Percentiles rank a stretch among this genome's conserved stretches.
These are phyloP conservation scores for Drosophila prolongata DNA, from an alignment of 2,888 invertebrate species.

Conservation along the genomic window DNA sequence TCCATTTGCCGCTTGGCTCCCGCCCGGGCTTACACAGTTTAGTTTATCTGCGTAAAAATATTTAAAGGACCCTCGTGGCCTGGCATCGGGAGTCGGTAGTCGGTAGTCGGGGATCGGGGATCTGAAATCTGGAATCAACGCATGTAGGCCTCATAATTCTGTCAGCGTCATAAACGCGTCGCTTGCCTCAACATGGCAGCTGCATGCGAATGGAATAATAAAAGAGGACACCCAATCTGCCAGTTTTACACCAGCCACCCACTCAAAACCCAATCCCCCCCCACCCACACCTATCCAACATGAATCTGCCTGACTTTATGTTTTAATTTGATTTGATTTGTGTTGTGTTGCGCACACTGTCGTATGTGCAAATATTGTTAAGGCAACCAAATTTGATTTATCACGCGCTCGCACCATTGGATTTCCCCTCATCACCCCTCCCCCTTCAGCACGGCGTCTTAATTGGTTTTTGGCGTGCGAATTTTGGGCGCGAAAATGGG, in stretches of 20 bases:
- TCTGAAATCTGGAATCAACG: conserved; percentile 67
- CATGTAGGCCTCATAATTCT: conserved; percentile 81
- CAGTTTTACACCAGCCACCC: conserved; percentile 1
- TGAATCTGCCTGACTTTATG: conserved; percentile 69
- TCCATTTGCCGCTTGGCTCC: conserved; percentile 57
- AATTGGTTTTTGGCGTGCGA: conserved; percentile 69
- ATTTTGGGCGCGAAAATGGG: conserved; percentile 41
- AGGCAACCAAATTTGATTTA: conserved; percentile 81
- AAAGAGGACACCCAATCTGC: conserved; percentile 63
- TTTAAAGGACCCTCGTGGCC: conserved; percentile 63
- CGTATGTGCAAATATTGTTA: conserved; percentile 78
- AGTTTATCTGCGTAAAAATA: conserved; percentile 79
- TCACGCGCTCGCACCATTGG: conserved; percentile 59
- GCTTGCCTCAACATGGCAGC: conserved; percentile 66
- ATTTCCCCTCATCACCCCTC: conserved; percentile 12
- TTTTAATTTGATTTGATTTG: conserved; percentile 83
- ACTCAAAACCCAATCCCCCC: conserved; percentile 3
- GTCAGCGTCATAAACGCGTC: conserved; percentile 81
- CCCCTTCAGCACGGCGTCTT: conserved; percentile 50
- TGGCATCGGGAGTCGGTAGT: conserved; percentile 47
- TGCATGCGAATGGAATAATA: conserved; percentile 78
- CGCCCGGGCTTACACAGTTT: conserved; percentile 67
- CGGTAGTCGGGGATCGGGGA: conserved; percentile 48
- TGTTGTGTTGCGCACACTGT: conserved; percentile 70
- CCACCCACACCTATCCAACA: too few species aligned